Conservation (phyloP, 2,888 invertebrate species). For the Hemicrepidius hirtus region DNA sequence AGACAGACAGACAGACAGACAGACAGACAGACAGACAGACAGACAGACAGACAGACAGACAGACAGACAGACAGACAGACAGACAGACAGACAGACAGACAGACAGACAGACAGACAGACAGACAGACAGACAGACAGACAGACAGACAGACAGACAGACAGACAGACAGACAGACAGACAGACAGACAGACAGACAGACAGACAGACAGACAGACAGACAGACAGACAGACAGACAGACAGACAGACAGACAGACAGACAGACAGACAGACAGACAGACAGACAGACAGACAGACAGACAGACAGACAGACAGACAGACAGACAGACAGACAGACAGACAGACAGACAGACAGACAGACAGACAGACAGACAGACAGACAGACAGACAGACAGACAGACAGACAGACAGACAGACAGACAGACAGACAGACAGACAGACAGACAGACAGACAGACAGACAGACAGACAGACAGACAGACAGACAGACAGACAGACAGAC, state of each 20-base stretch:
- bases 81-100: conserved; percentile 18
- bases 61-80: conserved; percentile 18
- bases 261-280: conserved; percentile 18
- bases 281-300: conserved; percentile 18
- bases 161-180: conserved; percentile 18
- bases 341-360: conserved; percentile 18
- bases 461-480: conserved; percentile 18
- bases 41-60: conserved; percentile 18
- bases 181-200: conserved; percentile 18
- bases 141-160: conserved; percentile 18
- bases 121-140: conserved; percentile 11
- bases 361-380: conserved; percentile 18
- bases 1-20: conserved; percentile 18
- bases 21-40: conserved; percentile 18
- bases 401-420: conserved; percentile 16
- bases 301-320: conserved; percentile 18
- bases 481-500: conserved; percentile 18
- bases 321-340: conserved; percentile 18
- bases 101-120: conserved; percentile 11
- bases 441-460: conserved; percentile 18
- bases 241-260: conserved; percentile 18
- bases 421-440: conserved; percentile 18
- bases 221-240: conserved; percentile 18
- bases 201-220: conserved; percentile 18
- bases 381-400: conserved; percentile 18